Conservation (phyloP, 1,140 invertebrate genomes). For the Conus betulinus region DNA sequence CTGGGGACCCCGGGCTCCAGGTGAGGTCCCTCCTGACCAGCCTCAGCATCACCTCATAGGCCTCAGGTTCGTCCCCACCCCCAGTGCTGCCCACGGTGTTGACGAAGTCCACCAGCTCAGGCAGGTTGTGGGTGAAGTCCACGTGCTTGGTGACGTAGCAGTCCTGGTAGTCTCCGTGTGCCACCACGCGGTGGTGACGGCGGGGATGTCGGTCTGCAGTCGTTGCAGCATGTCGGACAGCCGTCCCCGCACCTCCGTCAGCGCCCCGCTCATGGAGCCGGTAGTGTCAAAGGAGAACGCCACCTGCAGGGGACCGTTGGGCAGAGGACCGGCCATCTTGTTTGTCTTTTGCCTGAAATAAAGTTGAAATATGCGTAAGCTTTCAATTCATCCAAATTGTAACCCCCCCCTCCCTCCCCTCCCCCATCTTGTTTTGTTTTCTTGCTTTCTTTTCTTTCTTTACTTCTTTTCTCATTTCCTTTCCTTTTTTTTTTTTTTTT, state of each 20-base stretch:
- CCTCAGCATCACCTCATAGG: conserved; percentile 64
- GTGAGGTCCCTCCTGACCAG: conserved; percentile 45
- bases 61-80: conserved; percentile 65
- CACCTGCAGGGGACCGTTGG: conserved; percentile 55
- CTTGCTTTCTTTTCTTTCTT: no score
- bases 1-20: conserved; percentile 59
- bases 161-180: conserved; percentile 67
- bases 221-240: conserved; percentile 63
- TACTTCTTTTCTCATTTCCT: no score
- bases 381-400: no score
- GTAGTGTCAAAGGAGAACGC: conserved; percentile 71
- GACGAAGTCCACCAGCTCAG: conserved; percentile 63
- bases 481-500: no score
- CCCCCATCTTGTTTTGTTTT: no score
- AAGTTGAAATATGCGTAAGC: no score
- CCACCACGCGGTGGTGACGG: conserved; percentile 59
- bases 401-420: no score
- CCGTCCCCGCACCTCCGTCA: conserved; percentile 56
- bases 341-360: no score
- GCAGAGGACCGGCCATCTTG: conserved; percentile 3
- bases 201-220: conserved; percentile 64
- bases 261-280: conserved; percentile 57
- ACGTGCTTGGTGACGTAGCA: conserved; percentile 67
- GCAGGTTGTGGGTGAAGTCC: conserved; percentile 61
- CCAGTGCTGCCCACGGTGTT: conserved; percentile 59